Percentiles rank a stretch among this genome's conserved stretches.
phyloP scores from a whole-genome alignment of 2,888 invertebrate genomes.

The Melieria picta region DNA sequence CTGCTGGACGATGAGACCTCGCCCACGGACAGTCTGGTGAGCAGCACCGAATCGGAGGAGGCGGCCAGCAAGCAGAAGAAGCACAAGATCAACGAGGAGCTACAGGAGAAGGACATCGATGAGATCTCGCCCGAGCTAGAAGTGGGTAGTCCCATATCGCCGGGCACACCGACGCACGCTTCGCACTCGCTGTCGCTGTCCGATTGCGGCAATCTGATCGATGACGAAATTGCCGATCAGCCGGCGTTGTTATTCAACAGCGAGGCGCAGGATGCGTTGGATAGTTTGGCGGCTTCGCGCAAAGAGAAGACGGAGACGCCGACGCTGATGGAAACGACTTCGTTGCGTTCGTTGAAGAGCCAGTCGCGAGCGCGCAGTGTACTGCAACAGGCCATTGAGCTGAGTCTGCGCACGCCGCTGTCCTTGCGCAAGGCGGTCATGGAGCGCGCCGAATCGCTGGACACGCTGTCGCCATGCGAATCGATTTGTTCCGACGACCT shows the following conservation, averaged over 20 bases:
- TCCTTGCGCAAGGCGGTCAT: constrained; percentile 65
- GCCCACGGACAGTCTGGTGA: constrained; percentile 81
- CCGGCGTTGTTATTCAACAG: constrained; percentile 84
- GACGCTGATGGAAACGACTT: constrained; percentile 64
- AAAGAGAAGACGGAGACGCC: constrained; percentile 67
- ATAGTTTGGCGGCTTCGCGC: constrained; percentile 46
- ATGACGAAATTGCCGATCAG: constrained; percentile 92
- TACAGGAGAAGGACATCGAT: constrained; percentile 66
- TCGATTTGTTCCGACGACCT: constrained; percentile 88
- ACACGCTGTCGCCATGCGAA: constrained; percentile 84
- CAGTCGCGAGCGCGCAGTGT: constrained; percentile 60
- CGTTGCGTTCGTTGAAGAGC: constrained; percentile 57
- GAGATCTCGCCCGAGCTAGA: constrained; percentile 67
- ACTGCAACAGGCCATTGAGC: constrained; percentile 64
- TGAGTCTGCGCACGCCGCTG: constrained; percentile 64
- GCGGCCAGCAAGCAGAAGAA: constrained; percentile 59
- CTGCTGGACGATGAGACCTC: constrained; percentile 85
- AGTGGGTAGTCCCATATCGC: constrained; percentile 71
- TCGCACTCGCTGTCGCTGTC: constrained; percentile 84
- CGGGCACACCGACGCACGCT: constrained; percentile 82
- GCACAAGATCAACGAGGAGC: constrained; percentile 64
- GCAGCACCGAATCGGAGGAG: constrained; percentile 64
- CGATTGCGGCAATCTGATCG: constrained; percentile 78
- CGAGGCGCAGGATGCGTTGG: constrained; percentile 62
- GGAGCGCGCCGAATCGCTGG: constrained; percentile 77